Evolutionary conservation across 2,113 vertebrate genomes (phyloP).

Genomic region (Brachirus orientalis): DNA sequence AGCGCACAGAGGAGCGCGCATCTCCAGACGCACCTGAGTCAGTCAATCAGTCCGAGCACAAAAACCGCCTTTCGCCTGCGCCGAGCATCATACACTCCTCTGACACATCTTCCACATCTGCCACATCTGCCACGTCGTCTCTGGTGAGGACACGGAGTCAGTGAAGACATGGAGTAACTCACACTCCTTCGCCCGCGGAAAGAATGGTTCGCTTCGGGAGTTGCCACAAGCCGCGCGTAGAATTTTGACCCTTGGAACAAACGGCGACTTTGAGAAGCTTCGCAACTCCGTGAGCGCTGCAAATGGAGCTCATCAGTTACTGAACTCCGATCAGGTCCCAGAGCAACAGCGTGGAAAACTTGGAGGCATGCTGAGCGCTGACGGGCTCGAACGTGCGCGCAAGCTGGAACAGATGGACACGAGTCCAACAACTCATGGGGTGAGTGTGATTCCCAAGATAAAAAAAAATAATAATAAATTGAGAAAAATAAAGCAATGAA

Average conservation of each 20-base stretch:
- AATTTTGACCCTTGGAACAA: background rate
- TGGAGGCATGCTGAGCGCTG: slow-evolving; percentile 43
- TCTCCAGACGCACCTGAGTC: slow-evolving; percentile 51
- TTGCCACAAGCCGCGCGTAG: background rate
- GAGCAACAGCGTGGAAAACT: slow-evolving; percentile 58
- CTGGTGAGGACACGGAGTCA: slow-evolving; percentile 2
- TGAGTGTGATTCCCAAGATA: slow-evolving; percentile 38
- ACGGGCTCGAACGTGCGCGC: slow-evolving; percentile 14
- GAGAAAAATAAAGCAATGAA: too few species aligned
- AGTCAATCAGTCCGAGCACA: slow-evolving; percentile 1
- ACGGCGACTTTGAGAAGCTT: slow-evolving; percentile 16
- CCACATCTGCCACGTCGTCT: slow-evolving; percentile 28
- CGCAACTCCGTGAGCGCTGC: background rate
- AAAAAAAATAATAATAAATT: background rate
- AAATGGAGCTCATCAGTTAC: background rate
- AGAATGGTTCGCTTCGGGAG: background rate
- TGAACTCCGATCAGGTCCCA: slow-evolving; percentile 44
- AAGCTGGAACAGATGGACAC: slow-evolving; percentile 54
- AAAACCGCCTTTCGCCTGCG: slow-evolving; percentile 24
- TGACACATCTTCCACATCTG: slow-evolving; percentile 28
- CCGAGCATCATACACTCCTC: background rate
- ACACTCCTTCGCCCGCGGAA: slow-evolving; percentile 3
- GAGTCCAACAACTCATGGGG: slow-evolving; percentile 37
- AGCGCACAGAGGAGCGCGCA: slow-evolving; percentile 26
- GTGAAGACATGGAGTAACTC: slow-evolving; percentile 22